Evolutionary conservation across 2,888 invertebrate genomes (phyloP).

Genomic region (Beris morrisii): DNA sequence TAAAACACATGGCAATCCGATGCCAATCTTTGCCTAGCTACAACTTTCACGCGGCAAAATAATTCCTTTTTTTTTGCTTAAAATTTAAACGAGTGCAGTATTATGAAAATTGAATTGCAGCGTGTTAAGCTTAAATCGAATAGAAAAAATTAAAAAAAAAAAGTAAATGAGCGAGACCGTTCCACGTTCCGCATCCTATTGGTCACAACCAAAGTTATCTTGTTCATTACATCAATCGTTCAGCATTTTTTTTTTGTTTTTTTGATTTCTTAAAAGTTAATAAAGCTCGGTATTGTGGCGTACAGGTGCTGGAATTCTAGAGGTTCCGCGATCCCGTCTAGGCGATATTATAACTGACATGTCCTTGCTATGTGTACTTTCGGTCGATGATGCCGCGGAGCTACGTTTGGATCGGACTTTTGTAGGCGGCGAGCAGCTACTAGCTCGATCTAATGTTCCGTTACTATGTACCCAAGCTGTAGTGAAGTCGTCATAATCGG

Average conservation of each 20-base stretch:
- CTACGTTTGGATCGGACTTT: slow-evolving; percentile 52
- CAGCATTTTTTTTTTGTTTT: neutral
- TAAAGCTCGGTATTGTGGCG: slow-evolving; percentile 42
- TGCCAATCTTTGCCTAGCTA: too few relatives aligned
- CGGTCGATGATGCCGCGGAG: slow-evolving; percentile 54
- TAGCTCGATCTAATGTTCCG: slow-evolving; percentile 65
- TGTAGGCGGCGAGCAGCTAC: slow-evolving; percentile 57
- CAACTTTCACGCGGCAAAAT: too few relatives aligned
- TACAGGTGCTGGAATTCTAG: slow-evolving; percentile 55
- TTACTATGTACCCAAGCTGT: slow-evolving; percentile 74
- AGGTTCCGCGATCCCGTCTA: slow-evolving; percentile 49
- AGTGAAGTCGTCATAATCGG: slow-evolving; percentile 69
- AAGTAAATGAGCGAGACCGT: too few relatives aligned
- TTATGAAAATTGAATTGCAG: too few relatives aligned
- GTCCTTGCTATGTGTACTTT: slow-evolving; percentile 50
- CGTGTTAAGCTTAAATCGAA: too few relatives aligned
- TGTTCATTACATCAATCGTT: neutral
- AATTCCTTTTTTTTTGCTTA: too few relatives aligned
- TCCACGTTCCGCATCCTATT: too few relatives aligned
- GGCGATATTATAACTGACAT: slow-evolving; percentile 38
- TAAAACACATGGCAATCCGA: too few relatives aligned
- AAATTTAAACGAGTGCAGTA: too few relatives aligned
- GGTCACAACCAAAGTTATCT: too few relatives aligned
- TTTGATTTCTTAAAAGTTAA: slow-evolving; percentile 30
- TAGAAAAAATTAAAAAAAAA: too few relatives aligned